Conservation (phyloP, 2,888 invertebrate species). For the Bhutanitis thaidina region DNA sequence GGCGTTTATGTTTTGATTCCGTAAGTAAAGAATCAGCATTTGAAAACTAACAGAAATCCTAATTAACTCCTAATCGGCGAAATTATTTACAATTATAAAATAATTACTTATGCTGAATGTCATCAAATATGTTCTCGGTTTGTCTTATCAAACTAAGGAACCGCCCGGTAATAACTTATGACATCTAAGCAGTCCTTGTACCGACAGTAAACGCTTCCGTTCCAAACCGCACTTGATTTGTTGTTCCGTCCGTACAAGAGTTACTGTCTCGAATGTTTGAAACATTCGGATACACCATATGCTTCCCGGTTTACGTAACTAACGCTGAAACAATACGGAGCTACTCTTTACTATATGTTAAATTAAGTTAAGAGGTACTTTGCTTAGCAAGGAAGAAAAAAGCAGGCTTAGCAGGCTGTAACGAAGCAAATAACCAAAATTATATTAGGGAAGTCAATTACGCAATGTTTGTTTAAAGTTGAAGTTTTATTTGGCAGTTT, state of each 20-base stretch:
- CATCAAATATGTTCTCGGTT: conserved; percentile 1
- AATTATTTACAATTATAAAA: no score
- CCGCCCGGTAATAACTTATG: conserved; percentile 56
- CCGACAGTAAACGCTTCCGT: conserved; percentile 62
- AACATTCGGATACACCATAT: conserved; percentile 63
- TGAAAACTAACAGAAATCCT: no score
- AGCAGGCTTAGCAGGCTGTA: no score
- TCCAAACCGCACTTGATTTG: conserved; percentile 73
- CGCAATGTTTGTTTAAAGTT: conserved; percentile 17
- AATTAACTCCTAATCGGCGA: no score
- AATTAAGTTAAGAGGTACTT: no score
- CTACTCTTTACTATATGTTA: not conserved
- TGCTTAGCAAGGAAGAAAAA: no score
- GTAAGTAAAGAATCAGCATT: no score
- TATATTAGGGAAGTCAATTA: conserved; percentile 4
- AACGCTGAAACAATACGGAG: conserved; percentile 17
- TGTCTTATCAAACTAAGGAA: conserved; percentile 22
- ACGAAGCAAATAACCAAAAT: no score
- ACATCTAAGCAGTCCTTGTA: conserved; percentile 55
- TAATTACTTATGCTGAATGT: no score
- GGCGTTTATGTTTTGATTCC: no score
- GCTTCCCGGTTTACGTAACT: conserved; percentile 36
- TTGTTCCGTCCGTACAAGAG: conserved; percentile 61
- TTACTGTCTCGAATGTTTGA: conserved; percentile 54
- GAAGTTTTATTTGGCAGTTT: conserved; percentile 58